A percentile compares a stretch with the other conserved stretches of the same genome.
These are phyloP conservation scores for Sciaenops ocellatus DNA, from an alignment of 2,797 vertebrate genomes.

Conservation along the genomic window DNA sequence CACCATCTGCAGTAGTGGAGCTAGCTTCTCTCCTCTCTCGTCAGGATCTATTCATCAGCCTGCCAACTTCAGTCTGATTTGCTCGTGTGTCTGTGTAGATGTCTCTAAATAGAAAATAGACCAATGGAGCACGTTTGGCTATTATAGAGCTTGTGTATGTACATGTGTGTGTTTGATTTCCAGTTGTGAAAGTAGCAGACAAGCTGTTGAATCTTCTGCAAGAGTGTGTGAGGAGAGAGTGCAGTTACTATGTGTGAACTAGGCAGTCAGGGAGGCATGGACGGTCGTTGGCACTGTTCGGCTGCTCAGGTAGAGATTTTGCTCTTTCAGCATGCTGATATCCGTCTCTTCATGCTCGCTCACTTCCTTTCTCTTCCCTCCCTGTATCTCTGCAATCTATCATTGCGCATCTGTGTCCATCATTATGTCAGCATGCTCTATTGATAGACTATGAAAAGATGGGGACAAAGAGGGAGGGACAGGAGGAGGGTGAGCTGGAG, in stretches of 20 bases:
- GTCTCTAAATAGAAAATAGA: conserved; percentile 57
- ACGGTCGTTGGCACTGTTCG: conserved; percentile 84
- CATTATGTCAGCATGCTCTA: conserved; percentile 60
- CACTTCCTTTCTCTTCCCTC: conserved; percentile 4
- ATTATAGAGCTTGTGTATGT: conserved; percentile 56
- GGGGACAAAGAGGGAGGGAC: conserved; percentile 46
- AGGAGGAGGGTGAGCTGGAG: conserved; percentile 17
- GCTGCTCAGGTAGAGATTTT: conserved; percentile 83
- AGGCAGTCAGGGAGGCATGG: conserved; percentile 82
- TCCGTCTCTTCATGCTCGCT: conserved; percentile 20
- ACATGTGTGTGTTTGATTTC: conserved; percentile 56
- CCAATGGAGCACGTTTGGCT: conserved; percentile 61
- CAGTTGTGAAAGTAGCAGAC: conserved; percentile 67
- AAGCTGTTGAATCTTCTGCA: conserved; percentile 74
- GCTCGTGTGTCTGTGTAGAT: conserved; percentile 50
- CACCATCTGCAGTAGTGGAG: conserved; percentile 84
- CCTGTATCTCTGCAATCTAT: conserved; percentile 26
- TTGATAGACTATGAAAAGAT: conserved; percentile 50
- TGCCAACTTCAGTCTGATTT: conserved; percentile 70
- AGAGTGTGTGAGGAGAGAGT: conserved; percentile 66
- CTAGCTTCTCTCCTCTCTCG: conserved; percentile 74
- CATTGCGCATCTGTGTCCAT: conserved; percentile 46
- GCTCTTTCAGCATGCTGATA: conserved; percentile 74
- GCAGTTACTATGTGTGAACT: conserved; percentile 81
- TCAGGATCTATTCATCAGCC: conserved; percentile 78